phyloP scores from a whole-genome alignment of 1,140 invertebrate species.

The Seison nebaliae region DNA sequence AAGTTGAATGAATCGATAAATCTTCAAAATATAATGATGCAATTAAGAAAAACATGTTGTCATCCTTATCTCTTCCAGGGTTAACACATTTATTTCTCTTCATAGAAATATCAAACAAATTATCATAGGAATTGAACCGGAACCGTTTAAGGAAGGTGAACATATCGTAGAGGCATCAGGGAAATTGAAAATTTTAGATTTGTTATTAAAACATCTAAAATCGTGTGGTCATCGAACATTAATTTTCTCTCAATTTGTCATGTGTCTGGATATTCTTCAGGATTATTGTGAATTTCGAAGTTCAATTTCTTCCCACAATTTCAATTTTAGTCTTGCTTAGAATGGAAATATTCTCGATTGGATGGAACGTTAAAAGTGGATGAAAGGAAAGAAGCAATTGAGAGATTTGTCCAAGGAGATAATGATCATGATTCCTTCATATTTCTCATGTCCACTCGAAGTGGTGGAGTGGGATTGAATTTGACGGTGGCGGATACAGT shows the following conservation, averaged over 20 bases:
- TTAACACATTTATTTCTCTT: too few species aligned
- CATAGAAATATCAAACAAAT: too few species aligned
- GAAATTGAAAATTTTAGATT: conserved; percentile 68
- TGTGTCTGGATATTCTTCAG: conserved; percentile 73
- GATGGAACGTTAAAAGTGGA: conserved; percentile 92
- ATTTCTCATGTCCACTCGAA: conserved; percentile 85
- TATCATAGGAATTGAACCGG: conserved; percentile 35
- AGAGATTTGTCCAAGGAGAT: conserved; percentile 54
- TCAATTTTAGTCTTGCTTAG: too few species aligned
- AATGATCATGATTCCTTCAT: conserved; percentile 92
- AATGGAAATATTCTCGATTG: conserved; percentile 76
- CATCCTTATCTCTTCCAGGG: conserved; percentile 67
- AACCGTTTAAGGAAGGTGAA: conserved; percentile 34
- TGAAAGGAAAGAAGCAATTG: conserved; percentile 85
- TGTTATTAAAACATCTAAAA: conserved; percentile 54
- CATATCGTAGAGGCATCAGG: conserved; percentile 65
- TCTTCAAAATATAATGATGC: conserved; percentile 91
- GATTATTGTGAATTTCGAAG: conserved; percentile 68
- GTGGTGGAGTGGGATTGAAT: conserved; percentile 52
- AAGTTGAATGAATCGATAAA: conserved; percentile 69
- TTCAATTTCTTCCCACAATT: conserved; percentile 59
- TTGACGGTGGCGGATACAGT: conserved; percentile 97
- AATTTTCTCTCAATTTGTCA: conserved; percentile 91
- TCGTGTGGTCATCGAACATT: conserved; percentile 78
- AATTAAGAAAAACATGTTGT: conserved; percentile 96